Evolutionary conservation across 92 coral and sea anemone genomes (phyloP).

Genomic region (Zoanthus gigantus): DNA sequence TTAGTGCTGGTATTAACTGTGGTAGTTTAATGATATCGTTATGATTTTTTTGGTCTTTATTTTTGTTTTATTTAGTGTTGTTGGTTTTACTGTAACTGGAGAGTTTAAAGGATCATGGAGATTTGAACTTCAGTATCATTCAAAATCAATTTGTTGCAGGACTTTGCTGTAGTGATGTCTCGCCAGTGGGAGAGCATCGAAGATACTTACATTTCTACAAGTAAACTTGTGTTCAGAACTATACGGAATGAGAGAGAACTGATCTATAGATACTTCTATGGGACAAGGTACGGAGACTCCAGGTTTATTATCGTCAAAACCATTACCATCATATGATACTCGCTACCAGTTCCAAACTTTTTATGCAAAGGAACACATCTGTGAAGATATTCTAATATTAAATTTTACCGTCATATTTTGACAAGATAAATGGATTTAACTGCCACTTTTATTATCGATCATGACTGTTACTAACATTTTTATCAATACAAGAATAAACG

Average conservation of each 20-base stretch:
- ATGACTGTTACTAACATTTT: background rate
- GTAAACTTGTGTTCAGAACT: constrained; percentile 88
- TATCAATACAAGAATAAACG: background rate
- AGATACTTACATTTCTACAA: constrained; percentile 79
- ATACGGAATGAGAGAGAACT: constrained; percentile 93
- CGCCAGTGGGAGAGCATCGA: constrained; percentile 90
- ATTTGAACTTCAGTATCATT: too few relatives aligned
- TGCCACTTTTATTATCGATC: background rate
- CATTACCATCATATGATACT: background rate
- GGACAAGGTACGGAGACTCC: constrained; percentile 73
- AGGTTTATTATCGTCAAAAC: background rate
- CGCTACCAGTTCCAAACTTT: background rate
- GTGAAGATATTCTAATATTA: too few relatives aligned
- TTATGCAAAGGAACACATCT: too few relatives aligned
- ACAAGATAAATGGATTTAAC: too few relatives aligned
- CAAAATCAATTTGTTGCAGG: constrained; percentile 44
- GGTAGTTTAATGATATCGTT: too few relatives aligned
- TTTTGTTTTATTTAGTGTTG: too few relatives aligned
- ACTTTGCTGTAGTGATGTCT: constrained; percentile 80
- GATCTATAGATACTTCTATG: constrained; percentile 95
- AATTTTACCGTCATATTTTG: too few relatives aligned
- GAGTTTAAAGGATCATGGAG: too few relatives aligned
- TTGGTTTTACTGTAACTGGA: too few relatives aligned
- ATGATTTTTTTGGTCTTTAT: too few relatives aligned
- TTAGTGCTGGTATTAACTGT: too few relatives aligned